Percentiles rank a stretch among this genome's conserved stretches.
Conservation (phyloP, 30 jellyfish, hydroid and myxozoan species). For the Turritopsis dohrnii region DNA sequence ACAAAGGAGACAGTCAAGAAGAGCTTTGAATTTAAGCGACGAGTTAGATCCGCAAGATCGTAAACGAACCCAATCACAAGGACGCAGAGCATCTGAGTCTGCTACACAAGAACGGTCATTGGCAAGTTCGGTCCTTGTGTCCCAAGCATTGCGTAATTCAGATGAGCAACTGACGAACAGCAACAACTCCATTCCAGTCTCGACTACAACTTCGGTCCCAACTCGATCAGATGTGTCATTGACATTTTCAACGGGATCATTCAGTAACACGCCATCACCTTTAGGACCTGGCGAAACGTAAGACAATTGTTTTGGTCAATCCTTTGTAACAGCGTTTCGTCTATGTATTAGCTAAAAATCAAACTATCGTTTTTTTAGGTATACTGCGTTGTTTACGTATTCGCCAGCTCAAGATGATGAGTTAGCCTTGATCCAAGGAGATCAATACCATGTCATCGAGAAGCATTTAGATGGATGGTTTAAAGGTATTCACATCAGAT, state of each 20-base stretch:
- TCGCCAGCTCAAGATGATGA: slow-evolving; percentile 64
- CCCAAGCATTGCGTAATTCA: slow-evolving; percentile 10
- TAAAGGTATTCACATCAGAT: slow-evolving; percentile 50
- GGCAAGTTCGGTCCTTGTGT: slow-evolving; percentile 11
- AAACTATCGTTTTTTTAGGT: slow-evolving; percentile 12
- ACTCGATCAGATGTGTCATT: slow-evolving; percentile 14
- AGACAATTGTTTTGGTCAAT: not conserved
- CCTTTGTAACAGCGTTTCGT: not conserved
- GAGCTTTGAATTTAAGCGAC: slow-evolving; percentile 27
- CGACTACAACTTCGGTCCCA: slow-evolving; percentile 5
- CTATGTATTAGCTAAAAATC: not conserved
- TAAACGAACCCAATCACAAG: slow-evolving; percentile 13
- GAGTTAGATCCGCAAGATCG: slow-evolving; percentile 16
- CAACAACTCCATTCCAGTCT: not conserved
- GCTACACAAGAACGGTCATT: slow-evolving; percentile 9
- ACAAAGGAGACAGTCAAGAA: slow-evolving; percentile 22
- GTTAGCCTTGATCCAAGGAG: slow-evolving; percentile 62
- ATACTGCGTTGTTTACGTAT: slow-evolving; percentile 35
- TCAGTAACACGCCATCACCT: slow-evolving; percentile 4
- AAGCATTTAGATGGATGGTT: slow-evolving; percentile 78
- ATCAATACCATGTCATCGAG: slow-evolving; percentile 46
- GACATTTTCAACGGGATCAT: slow-evolving; percentile 12
- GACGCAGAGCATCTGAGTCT: slow-evolving; percentile 14
- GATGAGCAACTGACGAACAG: slow-evolving; percentile 15
- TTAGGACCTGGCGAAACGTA: slow-evolving; percentile 18